These are phyloP conservation scores for Typhlomys cinereus DNA, from an alignment of 2,113 vertebrate genomes.

Conservation along the genomic window DNA sequence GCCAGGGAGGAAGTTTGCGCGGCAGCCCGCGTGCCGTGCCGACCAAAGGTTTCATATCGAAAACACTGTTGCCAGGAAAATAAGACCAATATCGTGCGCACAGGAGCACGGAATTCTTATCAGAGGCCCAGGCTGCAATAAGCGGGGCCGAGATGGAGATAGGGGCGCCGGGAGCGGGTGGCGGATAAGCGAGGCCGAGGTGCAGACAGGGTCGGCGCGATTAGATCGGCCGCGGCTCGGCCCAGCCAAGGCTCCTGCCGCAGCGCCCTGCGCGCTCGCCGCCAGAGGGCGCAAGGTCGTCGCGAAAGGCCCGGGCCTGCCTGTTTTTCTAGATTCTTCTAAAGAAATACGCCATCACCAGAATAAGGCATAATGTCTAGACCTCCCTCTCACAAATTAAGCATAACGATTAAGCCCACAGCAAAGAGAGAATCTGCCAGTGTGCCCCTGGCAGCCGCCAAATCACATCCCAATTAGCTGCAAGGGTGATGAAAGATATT, in stretches of 20 bases:
- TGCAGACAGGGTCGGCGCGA: background rate
- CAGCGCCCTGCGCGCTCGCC: background rate
- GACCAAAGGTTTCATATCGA: background rate
- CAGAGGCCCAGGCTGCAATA: background rate
- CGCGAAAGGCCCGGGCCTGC: conserved; percentile 17
- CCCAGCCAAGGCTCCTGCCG: background rate
- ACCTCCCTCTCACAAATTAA: conserved; percentile 68
- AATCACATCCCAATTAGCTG: conserved; percentile 57
- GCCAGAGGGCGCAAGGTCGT: conserved; percentile 64
- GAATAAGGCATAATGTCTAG: conserved; percentile 43
- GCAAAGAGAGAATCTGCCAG: conserved; percentile 63
- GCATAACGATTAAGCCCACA: conserved; percentile 70
- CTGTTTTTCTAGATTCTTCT: conserved; percentile 39
- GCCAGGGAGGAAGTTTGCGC: background rate
- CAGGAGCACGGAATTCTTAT: background rate
- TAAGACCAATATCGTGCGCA: conserved; percentile 21
- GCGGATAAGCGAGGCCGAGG: background rate
- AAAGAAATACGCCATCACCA: background rate
- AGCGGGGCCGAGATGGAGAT: background rate
- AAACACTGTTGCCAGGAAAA: conserved; percentile 28
- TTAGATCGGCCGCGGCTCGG: background rate
- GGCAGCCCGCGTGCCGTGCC: background rate
- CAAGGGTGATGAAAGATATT: conserved; percentile 40
- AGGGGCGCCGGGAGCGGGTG: background rate
- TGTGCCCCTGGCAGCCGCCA: conserved; percentile 53